A percentile compares a stretch with the other conserved stretches of the same genome.
Conservation (phyloP, 2,888 invertebrate species). For the Pammene aurita region DNA sequence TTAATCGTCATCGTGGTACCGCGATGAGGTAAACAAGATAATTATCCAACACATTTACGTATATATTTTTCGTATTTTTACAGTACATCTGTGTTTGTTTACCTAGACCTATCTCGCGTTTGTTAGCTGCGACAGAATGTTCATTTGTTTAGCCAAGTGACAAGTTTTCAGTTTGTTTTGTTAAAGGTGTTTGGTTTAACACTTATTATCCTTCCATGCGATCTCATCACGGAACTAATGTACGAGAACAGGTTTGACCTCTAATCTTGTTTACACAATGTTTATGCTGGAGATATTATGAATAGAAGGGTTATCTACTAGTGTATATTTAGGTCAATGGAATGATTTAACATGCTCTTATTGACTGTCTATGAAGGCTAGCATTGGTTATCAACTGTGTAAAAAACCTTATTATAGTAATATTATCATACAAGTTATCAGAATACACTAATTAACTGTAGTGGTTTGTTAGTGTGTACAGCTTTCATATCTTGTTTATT, state of each 20-base stretch:
- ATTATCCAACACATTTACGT: constrained; percentile 53
- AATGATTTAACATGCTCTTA: constrained; percentile 36
- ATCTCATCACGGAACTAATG: constrained; percentile 64
- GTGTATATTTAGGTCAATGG: constrained; percentile 55
- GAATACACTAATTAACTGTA: constrained; percentile 1
- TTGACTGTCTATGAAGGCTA: constrained; percentile 11
- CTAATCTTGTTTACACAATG: constrained; percentile 62
- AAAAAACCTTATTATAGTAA: constrained; percentile 15
- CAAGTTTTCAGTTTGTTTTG: constrained; percentile 44
- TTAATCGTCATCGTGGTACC: constrained; percentile 44
- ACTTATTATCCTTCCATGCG: constrained; percentile 57
- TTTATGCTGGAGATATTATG: constrained; percentile 51
- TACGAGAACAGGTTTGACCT: constrained; percentile 67
- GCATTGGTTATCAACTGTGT: neutral
- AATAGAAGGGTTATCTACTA: constrained; percentile 58
- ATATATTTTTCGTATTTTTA: constrained; percentile 49
- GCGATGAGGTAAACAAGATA: constrained; percentile 67
- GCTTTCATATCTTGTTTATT: constrained; percentile 10
- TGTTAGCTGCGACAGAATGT: constrained; percentile 14
- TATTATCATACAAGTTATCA: constrained; percentile 5
- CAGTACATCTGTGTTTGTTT: constrained; percentile 11
- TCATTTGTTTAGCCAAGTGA: constrained; percentile 28
- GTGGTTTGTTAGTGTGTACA: constrained; percentile 1
- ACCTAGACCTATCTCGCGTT: constrained; percentile 12
- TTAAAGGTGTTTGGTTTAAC: constrained; percentile 56